Percentiles rank a stretch among this genome's conserved stretches.
These are phyloP conservation scores for Carassius auratus DNA, from an alignment of 2,113 vertebrate genomes.

Conservation along the genomic window DNA sequence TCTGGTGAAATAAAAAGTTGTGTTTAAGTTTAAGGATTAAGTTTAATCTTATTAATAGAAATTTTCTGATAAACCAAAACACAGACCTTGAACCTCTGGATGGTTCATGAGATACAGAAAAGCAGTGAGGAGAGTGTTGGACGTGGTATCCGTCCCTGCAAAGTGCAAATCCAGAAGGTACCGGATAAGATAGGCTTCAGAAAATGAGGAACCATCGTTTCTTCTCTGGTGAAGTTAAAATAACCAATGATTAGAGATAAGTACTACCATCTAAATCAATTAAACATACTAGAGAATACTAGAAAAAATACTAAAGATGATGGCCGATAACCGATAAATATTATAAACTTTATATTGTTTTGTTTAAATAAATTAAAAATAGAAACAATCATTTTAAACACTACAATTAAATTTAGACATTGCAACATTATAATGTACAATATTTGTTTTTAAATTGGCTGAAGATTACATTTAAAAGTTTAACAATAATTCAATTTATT, in stretches of 20 bases:
- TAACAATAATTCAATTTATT: no score
- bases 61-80: not conserved
- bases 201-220: slow-evolving; percentile 40
- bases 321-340: no score
- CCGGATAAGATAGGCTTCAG: slow-evolving; percentile 35
- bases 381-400: not conserved
- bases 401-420: not conserved
- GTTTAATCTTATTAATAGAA: not conserved
- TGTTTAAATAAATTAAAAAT: no score
- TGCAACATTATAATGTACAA: not conserved
- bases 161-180: slow-evolving; percentile 51
- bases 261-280: not conserved
- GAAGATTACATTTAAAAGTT: not conserved
- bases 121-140: slow-evolving; percentile 54
- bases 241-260: not conserved
- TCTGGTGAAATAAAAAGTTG: slow-evolving; percentile 15
- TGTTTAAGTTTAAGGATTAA: not conserved
- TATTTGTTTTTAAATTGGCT: not conserved
- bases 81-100: slow-evolving; percentile 61
- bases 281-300: not conserved
- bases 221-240: slow-evolving; percentile 38
- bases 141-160: slow-evolving; percentile 62
- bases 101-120: slow-evolving; percentile 62
- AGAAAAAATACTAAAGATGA: not conserved
- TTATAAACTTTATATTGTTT: no score